These are phyloP conservation scores for Macrosteles quadrilineatus DNA, from an alignment of 1,140 invertebrate genomes.

Conservation along the genomic window DNA sequence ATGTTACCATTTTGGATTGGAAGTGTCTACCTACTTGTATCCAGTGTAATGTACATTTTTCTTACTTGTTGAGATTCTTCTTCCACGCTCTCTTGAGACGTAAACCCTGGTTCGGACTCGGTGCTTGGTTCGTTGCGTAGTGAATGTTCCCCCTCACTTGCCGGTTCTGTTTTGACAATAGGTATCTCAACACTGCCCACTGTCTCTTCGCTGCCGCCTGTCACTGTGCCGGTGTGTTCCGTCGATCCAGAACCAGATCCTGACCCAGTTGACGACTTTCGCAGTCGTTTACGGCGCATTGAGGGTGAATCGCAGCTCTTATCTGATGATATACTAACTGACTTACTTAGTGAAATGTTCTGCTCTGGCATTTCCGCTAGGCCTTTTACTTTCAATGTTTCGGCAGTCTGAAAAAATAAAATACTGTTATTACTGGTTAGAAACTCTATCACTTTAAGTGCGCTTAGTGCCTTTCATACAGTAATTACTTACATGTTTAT, in stretches of 20 bases:
- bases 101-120: constrained; percentile 48
- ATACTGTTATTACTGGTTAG: constrained; percentile 28
- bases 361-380: constrained; percentile 77
- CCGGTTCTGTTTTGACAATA: constrained; percentile 43
- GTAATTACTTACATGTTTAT: too few species aligned
- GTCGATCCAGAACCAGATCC: constrained; percentile 55
- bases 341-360: constrained; percentile 38
- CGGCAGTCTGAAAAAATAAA: constrained; percentile 64
- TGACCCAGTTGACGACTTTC: constrained; percentile 71
- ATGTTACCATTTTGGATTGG: too few species aligned
- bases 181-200: constrained; percentile 54
- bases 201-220: constrained; percentile 47
- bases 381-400: constrained; percentile 84
- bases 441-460: too few species aligned
- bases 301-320: constrained; percentile 33
- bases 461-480: too few species aligned
- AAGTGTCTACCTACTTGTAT: too few species aligned
- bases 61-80: constrained; percentile 51
- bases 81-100: constrained; percentile 55
- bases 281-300: constrained; percentile 61
- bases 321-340: constrained; percentile 34
- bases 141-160: constrained; percentile 47
- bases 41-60: too few species aligned
- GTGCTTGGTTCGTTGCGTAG: constrained; percentile 43
- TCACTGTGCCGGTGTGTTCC: constrained; percentile 38